A percentile compares a stretch with the other conserved stretches of the same genome.
Conservation (phyloP, 2,113 vertebrate genomes). For the Antennarius striatus region DNA sequence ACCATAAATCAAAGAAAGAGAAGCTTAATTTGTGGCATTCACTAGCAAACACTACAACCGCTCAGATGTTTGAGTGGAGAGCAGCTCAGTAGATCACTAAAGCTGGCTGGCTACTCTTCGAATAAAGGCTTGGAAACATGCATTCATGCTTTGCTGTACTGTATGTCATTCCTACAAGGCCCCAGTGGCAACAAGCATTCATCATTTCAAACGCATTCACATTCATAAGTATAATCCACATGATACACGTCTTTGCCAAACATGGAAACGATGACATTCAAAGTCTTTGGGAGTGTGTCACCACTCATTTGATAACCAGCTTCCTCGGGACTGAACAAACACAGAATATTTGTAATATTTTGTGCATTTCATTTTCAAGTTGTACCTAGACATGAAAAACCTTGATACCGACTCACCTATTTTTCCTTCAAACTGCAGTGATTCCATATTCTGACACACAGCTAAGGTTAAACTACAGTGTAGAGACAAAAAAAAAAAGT, state of each 20-base stretch:
- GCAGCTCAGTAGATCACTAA: constrained; percentile 6
- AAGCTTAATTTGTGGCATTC: background rate
- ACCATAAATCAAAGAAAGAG: constrained; percentile 31
- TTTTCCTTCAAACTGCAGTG: background rate
- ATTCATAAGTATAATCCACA: constrained; percentile 24
- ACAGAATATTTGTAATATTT: background rate
- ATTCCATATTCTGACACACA: background rate
- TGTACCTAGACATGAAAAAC: constrained; percentile 4
- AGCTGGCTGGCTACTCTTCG: constrained; percentile 4
- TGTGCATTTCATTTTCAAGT: constrained; percentile 12
- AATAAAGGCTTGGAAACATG: constrained; percentile 33
- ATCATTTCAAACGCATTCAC: constrained; percentile 18
- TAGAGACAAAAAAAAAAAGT: constrained; percentile 12
- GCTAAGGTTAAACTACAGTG: constrained; percentile 8
- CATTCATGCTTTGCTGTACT: constrained; percentile 40
- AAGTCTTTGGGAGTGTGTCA: background rate
- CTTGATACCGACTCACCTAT: background rate
- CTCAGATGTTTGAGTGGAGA: constrained; percentile 8
- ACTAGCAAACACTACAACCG: constrained; percentile 2
- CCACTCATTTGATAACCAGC: constrained; percentile 9
- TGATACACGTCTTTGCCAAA: background rate
- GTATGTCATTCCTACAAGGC: constrained; percentile 31
- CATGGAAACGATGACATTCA: constrained; percentile 26
- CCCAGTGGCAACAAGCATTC: constrained; percentile 21
- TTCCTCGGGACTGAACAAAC: background rate